Evolutionary conservation across 2,888 invertebrate species (phyloP), one percentile per base, ranked within the genome.

Genomic region (Horisme vitalbata): DNA sequence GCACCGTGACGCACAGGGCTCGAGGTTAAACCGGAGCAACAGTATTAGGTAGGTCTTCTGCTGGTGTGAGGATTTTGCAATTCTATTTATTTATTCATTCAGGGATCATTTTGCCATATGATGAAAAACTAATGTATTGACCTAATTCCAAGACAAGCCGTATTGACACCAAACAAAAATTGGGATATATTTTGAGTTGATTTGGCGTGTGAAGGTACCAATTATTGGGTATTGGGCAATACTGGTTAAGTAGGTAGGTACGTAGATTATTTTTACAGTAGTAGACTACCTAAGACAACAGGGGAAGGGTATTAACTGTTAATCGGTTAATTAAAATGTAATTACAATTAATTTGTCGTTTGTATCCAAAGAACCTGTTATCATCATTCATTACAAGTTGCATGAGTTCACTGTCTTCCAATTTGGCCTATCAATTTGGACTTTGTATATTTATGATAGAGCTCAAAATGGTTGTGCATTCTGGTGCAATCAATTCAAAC

Each of bases 1-100:
- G 82, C 91, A 91, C 75, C 91, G 91, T 48, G 89, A 90, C 71
- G 91, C 91, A 65, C 92, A 92, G 71, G 83, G 81, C 68, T 90
- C 92, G 56, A 91, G 96, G 72, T 90, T 96, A 63, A 96, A 96
- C 85, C 91, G 97, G 76, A 97, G 97, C 90, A 97, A 97, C 90
- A 97, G 96, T 77, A 97, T 97, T 85, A 96, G 97, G 96, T 96
- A 87, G 90, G 90, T 85, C 61, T 41, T 46, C 51, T 38, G 9
- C 14, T 39, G 24, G 7, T 20, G 4, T 1, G 1, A 15, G 15
- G 4, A n/a, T n/a, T n/a, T n/a, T n/a, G n/a, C n/a, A n/a, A n/a
- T n/a, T n/a, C n/a, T n/a, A n/a, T n/a, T n/a, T n/a, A n/a, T n/a
- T n/a, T n/a, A n/a, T n/a, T n/a, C n/a, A n/a, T n/a, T n/a, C n/a